Conservation (phyloP, 1,140 invertebrate genomes). For the Nylanderia fulva region DNA sequence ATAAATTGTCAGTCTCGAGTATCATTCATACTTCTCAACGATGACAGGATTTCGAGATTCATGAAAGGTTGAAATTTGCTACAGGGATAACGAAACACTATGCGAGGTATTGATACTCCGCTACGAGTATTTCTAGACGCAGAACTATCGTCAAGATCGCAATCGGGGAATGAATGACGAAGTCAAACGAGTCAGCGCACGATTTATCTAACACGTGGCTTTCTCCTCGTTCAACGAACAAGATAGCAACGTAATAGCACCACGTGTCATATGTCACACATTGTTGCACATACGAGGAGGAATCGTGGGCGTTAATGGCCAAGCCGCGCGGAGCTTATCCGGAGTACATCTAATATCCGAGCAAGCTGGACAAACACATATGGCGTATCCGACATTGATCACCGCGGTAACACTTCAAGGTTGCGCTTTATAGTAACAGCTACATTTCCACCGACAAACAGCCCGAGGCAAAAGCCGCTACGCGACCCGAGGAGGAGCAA, state of each 20-base stretch:
- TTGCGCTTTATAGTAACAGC: conserved; percentile 38
- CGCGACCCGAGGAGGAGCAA: not conserved
- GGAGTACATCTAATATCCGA: conserved; percentile 38
- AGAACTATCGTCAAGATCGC: not conserved
- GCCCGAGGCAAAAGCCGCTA: conserved; percentile 11
- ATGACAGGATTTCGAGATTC: not conserved
- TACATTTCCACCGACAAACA: conserved; percentile 52
- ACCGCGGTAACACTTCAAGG: conserved; percentile 50
- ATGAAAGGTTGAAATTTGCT: not conserved
- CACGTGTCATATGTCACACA: conserved; percentile 30
- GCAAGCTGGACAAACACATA: conserved; percentile 32
- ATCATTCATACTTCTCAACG: not conserved
- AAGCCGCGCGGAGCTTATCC: conserved; percentile 24
- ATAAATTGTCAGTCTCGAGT: not conserved
- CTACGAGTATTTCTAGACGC: not conserved
- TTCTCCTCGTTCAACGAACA: conserved; percentile 23
- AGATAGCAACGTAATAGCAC: conserved; percentile 25
- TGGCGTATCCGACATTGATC: conserved; percentile 37
- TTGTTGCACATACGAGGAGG: conserved; percentile 39
- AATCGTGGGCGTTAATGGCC: conserved; percentile 48
- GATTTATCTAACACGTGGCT: conserved; percentile 45
- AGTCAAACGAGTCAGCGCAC: conserved; percentile 4
- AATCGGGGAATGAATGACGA: conserved; percentile 10
- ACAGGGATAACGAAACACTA: not conserved
- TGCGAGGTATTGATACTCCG: not conserved